phyloP scores from a whole-genome alignment of 35 echinoderm and acorn worm species.

The Ptychodera flava region DNA sequence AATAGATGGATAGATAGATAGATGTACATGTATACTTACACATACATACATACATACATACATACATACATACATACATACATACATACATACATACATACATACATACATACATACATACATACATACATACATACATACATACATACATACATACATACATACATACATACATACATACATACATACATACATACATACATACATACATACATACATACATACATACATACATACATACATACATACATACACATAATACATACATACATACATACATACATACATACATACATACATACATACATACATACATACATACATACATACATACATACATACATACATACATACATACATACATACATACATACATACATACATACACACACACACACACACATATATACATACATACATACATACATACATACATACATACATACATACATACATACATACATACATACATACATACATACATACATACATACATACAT shows the following conservation, averaged over 20 bases:
- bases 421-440: constrained; percentile 2
- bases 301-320: neutral
- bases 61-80: too few species aligned
- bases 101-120: too few species aligned
- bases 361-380: neutral
- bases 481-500: constrained; percentile 2
- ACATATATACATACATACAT: constrained; percentile 2
- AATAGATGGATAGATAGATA: too few species aligned
- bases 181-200: too few species aligned
- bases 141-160: too few species aligned
- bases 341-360: neutral
- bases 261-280: constrained; percentile 2
- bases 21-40: too few species aligned
- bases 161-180: too few species aligned
- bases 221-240: neutral
- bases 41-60: too few species aligned
- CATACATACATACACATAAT: neutral
- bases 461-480: constrained; percentile 2
- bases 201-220: constrained; percentile 2
- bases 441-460: constrained; percentile 2
- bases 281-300: neutral
- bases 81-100: too few species aligned
- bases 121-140: too few species aligned
- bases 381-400: neutral
- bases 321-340: constrained; percentile 2